Evolutionary conservation across 1,140 invertebrate species (phyloP), one percentile per base, ranked within the genome.

Genomic region (Oryctes rhinoceros): DNA sequence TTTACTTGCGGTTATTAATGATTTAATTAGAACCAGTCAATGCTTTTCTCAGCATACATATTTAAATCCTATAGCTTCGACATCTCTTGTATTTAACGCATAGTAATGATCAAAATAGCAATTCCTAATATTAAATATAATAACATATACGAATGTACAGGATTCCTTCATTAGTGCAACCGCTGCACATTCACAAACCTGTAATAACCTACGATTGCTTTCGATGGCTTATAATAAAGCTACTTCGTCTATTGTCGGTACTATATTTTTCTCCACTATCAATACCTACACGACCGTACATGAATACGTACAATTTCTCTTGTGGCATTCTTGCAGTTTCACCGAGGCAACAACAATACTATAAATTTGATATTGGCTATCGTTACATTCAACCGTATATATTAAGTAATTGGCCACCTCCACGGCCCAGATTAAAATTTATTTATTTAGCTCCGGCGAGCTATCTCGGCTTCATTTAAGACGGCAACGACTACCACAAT

Each of bases 321-420:
- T n/a, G 1, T 7, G 4, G n/a, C 15, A 59, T 18, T 59, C 15
- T 59, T 59, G 18, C n/a, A 59, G 53, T 59, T 71, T 37, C 18
- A 71, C 20, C 9, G 24, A 35, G 24, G 11, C 9, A 71, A 35
- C 20, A 71, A 71, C 7, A 13, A 71, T 37, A 10, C 65, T 71
- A 71, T 71, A 71, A 71, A 71, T 71, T 71, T 37, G 65, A 71
- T 71, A 71, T 10, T 24, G 24, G 65, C 24, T 71, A 71, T 71
- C 65, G 65, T 3, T 71, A 71, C 65, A 35, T 71, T 71, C 20
- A 30, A 10, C 65, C 18, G 24, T 30, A 71, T 71, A 35, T 71
- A 71, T 71, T 71, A 71, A 71, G 65, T 71, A 71, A 71, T 71
- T 71, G 65, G 65, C 65, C 65, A 71, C 65, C 65, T 35, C 65